A percentile compares a stretch with the other conserved stretches of the same genome.
Conservation (phyloP, 64 coral and sea anemone species). For the Actinia equina region DNA sequence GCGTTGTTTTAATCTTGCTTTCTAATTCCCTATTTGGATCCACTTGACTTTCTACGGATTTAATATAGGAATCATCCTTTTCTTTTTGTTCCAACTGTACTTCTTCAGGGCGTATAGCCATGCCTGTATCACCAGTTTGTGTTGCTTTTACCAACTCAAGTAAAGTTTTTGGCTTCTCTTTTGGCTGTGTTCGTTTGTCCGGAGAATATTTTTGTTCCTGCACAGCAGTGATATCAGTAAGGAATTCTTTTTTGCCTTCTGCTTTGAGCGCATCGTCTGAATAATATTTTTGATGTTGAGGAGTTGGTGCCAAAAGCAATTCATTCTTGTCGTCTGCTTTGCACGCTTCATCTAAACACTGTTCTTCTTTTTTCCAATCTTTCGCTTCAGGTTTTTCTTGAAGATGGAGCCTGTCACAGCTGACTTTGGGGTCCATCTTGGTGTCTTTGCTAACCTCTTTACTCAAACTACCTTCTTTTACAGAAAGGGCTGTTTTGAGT, state of each 20-base stretch:
- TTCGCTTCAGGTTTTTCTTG: not conserved
- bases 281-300: not conserved
- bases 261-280: too few relatives aligned
- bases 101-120: not conserved
- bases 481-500: not conserved
- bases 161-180: not conserved
- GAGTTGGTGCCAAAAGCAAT: not conserved
- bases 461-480: not conserved
- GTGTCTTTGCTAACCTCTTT: not conserved
- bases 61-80: not conserved
- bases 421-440: not conserved
- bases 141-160: not conserved
- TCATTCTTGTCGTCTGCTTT: not conserved
- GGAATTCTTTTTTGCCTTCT: too few relatives aligned
- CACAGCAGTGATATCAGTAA: too few relatives aligned
- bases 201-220: not conserved
- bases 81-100: not conserved
- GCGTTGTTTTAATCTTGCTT: not conserved
- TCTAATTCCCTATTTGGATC: not conserved
- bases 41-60: not conserved
- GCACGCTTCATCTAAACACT: not conserved
- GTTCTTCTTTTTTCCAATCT: not conserved
- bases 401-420: not conserved
- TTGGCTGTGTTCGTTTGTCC: not conserved
- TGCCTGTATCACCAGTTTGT: not conserved